Evolutionary conservation across 1,140 invertebrate species (phyloP), one percentile per base, ranked within the genome.

Genomic region (Anastatus disparis): DNA sequence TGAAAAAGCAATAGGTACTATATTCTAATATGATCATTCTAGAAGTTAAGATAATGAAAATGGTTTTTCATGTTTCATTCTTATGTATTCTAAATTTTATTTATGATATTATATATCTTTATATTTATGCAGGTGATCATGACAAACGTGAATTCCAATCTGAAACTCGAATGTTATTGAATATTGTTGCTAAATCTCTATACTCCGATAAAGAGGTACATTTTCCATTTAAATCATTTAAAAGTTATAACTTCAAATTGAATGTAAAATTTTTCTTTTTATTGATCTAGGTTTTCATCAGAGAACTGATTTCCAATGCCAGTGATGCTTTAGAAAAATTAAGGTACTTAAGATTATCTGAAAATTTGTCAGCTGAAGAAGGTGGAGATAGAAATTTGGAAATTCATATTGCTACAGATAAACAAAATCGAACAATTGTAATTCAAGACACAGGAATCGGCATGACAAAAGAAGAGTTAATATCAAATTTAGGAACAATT

Each of bases 241-340:
- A 10, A 55, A 27, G 22, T n/a, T n/a, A 56, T 20, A 20, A 61
- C 55, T 55, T 40, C 35, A 7, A 40, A 61, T 52, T 52, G n/a
- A n/a, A 20, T 52, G 17, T 20, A 48, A 35, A 7, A 17, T 42
- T 35, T 35, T 35, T 10, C 1, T 68, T 69, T 75, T 79, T 71
- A n/a, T n/a, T n/a, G n/a, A n/a, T 75, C 9, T 74, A 95, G 93
- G 94, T 97, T 17, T 99, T 99, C 84, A 91, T 99, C 12, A 89
- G 97, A 73, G 97, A 99, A 85, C 84, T 99, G 2, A 95, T 99
- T 66, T 98, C 97, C 6, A 99, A 99, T 88, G 93, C 96, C 1
- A 98, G 95, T 86, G 97, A 99, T 91, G 97, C 97, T 13, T 86
- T 99, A 38, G 97, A 99, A 83, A 98, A 98, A 81, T 90, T 97